Base-by-base conservation (phyloP, 2,797 vertebrate species). In the Xenentodon cancila region DNA sequence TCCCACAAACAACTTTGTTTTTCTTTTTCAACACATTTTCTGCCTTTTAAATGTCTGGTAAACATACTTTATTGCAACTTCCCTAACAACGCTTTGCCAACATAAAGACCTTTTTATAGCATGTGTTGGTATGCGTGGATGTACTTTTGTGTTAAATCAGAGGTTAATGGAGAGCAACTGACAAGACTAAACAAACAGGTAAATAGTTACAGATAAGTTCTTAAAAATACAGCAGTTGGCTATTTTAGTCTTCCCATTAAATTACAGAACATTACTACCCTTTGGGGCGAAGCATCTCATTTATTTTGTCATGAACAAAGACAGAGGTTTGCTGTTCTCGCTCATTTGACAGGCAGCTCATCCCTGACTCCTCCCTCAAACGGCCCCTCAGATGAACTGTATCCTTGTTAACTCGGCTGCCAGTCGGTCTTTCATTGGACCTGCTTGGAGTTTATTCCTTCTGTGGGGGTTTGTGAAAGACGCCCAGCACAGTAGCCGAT, bases 351-450 rank as follows among this genome's bases (percentile, higher is more conserved):
- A 70, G 73, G 61, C 75, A 85, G 63, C 22, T 70, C 57, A 73
- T 72, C 64, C 64, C 32, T 56, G 53, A 62, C 65, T 66, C 58
- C 30, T 0, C 60, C 63, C 64, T 21, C 25, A 82, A 80, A 78
- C 59, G 68, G 74, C 70, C 81, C 68, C 61, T 68, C 57, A 65
- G 62, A 67, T 57, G 76, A 80, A 87, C 84, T 78, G 68, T 56
- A 76, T 82, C 71, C 53, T 68, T 81, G 16, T 88, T 79, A 73
- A 64, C 48, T 49, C 63, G 80, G 47, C 77, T 81, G 82, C 75
- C 89, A 87, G 15, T 88, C 80, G 85, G 47, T 68, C 53, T 64
- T 52, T 73, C 66, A 62, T 61, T 63, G 60, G 43, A 50, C 25
- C 62, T 44, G 19, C 42, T 20, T 63, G 59, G 45, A 1, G 9